Percentiles rank a stretch among this genome's conserved stretches.
phyloP scores from a whole-genome alignment of 2,797 vertebrate genomes.

The Acanthornis magna region DNA sequence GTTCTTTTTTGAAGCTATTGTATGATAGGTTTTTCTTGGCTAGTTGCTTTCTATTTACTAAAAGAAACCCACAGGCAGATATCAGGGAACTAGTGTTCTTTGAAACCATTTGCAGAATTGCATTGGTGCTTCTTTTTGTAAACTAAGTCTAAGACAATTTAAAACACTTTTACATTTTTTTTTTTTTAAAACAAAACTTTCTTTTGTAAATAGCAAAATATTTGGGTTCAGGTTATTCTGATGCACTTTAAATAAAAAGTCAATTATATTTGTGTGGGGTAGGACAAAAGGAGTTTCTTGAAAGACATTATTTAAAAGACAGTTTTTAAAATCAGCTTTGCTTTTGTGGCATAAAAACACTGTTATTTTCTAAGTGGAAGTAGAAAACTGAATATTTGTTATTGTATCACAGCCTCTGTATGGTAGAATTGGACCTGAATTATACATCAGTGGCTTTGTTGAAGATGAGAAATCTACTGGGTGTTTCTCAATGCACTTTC shows the following conservation, averaged over 20 bases:
- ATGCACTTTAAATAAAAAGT: background rate
- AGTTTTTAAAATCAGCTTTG: background rate
- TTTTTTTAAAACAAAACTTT: background rate
- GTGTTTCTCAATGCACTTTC: background rate
- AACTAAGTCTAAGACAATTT: background rate
- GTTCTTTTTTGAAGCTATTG: conserved; percentile 61
- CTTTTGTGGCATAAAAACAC: background rate
- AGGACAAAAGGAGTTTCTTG: background rate
- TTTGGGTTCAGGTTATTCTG: background rate
- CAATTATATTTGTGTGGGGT: background rate
- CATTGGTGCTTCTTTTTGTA: background rate
- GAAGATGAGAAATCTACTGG: background rate
- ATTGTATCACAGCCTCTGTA: background rate
- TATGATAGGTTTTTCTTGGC: conserved; percentile 64
- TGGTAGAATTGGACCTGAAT: background rate
- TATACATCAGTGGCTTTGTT: background rate
- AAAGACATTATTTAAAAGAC: background rate
- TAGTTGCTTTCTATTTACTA: conserved; percentile 49
- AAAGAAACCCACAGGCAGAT: background rate
- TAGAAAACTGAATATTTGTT: background rate
- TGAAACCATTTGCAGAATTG: background rate
- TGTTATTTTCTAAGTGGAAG: background rate
- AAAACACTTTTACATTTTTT: background rate
- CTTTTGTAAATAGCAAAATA: background rate
- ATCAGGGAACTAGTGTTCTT: background rate